Conservation (phyloP, 2,888 invertebrate genomes). For the Meta bourneti region DNA sequence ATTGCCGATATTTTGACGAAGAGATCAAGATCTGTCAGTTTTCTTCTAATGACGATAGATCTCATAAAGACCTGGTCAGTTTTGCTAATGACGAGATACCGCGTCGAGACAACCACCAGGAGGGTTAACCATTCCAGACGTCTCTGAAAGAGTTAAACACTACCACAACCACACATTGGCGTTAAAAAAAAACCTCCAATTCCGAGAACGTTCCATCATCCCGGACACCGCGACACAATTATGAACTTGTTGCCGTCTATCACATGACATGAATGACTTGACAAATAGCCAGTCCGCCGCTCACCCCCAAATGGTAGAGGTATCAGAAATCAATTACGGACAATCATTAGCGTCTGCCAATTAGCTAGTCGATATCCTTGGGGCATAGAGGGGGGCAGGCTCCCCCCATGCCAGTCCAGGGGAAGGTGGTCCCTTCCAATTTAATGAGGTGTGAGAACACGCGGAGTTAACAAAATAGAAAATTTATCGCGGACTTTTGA, state of each 20-base stretch:
- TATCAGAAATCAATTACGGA: conserved; percentile 62
- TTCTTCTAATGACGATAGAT: too few species aligned
- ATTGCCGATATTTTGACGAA: too few species aligned
- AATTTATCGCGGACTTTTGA: conserved; percentile 33
- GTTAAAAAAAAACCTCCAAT: background rate
- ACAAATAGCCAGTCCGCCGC: conserved; percentile 46
- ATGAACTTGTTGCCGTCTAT: conserved; percentile 53
- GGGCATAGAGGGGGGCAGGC: background rate
- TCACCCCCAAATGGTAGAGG: conserved; percentile 33
- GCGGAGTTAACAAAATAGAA: conserved; percentile 42
- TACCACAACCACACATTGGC: too few species aligned
- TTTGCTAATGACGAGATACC: too few species aligned
- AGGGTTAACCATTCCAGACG: too few species aligned
- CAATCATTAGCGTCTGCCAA: conserved; percentile 44
- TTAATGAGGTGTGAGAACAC: conserved; percentile 63
- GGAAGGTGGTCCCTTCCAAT: conserved; percentile 18
- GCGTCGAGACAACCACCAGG: too few species aligned
- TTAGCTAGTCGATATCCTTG: conserved; percentile 42
- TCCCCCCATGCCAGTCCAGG: background rate
- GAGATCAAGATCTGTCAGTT: too few species aligned
- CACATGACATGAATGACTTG: conserved; percentile 21
- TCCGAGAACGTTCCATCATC: background rate
- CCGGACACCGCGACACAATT: conserved; percentile 6
- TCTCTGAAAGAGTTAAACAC: too few species aligned
- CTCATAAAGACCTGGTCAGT: too few species aligned